Evolutionary conservation across 2,888 invertebrate species (phyloP).

Genomic region (Hypomecis atomaria): DNA sequence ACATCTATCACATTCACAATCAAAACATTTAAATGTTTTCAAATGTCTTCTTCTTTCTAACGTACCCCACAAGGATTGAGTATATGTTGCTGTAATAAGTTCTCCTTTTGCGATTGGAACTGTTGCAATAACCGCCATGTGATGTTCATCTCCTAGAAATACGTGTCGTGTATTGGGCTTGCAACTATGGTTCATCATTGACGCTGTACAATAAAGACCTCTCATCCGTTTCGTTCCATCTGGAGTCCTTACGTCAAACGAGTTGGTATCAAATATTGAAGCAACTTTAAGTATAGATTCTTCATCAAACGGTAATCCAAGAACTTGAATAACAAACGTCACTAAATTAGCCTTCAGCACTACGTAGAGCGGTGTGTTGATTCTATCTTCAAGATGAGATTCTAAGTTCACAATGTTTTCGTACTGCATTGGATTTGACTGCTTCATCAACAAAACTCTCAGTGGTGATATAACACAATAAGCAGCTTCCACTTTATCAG

Average conservation of each 20-base stretch:
- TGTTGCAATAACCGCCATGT: conserved; percentile 87
- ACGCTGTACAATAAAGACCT: conserved; percentile 87
- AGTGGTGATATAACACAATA: conserved; percentile 88
- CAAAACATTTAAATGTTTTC: conserved; percentile 87
- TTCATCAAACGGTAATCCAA: conserved; percentile 83
- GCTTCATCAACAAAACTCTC: conserved; percentile 86
- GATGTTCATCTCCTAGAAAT: conserved; percentile 84
- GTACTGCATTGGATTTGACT: conserved; percentile 81
- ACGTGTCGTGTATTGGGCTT: conserved; percentile 89
- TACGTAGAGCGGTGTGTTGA: conserved; percentile 84
- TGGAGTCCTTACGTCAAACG: conserved; percentile 87
- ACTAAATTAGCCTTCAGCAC: conserved; percentile 86
- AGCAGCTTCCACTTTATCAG: conserved; percentile 83
- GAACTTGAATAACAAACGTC: conserved; percentile 85
- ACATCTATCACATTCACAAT: conserved; percentile 88
- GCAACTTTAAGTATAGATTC: conserved; percentile 85
- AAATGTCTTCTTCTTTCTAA: conserved; percentile 86
- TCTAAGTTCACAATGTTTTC: conserved; percentile 82
- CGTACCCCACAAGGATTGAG: conserved; percentile 89
- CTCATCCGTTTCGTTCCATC: conserved; percentile 81
- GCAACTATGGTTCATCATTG: conserved; percentile 90
- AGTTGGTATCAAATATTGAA: conserved; percentile 89
- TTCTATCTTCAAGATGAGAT: conserved; percentile 86
- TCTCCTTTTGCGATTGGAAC: conserved; percentile 87
- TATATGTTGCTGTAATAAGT: conserved; percentile 88